Base-by-base conservation (phyloP, 2,888 invertebrate species). In the Emmelina monodactyla region DNA sequence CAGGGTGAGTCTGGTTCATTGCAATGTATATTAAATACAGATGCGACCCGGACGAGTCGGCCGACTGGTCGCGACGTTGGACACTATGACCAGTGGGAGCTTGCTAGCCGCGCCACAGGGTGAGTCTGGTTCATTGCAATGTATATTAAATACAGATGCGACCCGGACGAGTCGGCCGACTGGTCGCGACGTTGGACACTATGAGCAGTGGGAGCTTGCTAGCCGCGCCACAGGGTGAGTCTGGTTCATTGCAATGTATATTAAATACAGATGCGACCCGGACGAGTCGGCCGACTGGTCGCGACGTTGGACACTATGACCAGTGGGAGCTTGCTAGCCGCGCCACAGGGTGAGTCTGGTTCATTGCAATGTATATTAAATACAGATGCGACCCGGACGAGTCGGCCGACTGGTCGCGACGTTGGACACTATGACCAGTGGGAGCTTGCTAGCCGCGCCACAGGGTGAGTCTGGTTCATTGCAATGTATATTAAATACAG, bases 1-100 rank as follows among this genome's bases (percentile, higher is more conserved):
- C 71, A 73, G 58, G 76, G 76, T 76, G 28, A 48, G 64, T 52
- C n/a, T n/a, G n/a, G n/a, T n/a, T n/a, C n/a, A n/a, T n/a, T n/a
- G n/a, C n/a, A n/a, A n/a, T n/a, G n/a, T n/a, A n/a, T n/a, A n/a
- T n/a, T n/a, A n/a, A n/a, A n/a, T n/a, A n/a, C n/a, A n/a, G n/a
- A n/a, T n/a, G n/a, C n/a, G n/a, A n/a, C n/a, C n/a, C n/a, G n/a
- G n/a, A n/a, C n/a, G n/a, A 28, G 59, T 55, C 22, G 48, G 53
- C 40, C 38, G 47, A 22, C 50, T 76, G 12, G 55, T 66, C 33
- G 47, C 52, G 9, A 57, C 61, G 32, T 53, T 75, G 37, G 31
- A 51, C 6, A 39, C 47, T 16, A 43, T 72, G 33, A 45, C 51
- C 12, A 58, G 57, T 39, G 62, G 64, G 11, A 37, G 53, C 16